Evolutionary conservation across 2,888 invertebrate species (phyloP), one percentile per base, ranked within the genome.

Genomic region (Limnephilus auricula): DNA sequence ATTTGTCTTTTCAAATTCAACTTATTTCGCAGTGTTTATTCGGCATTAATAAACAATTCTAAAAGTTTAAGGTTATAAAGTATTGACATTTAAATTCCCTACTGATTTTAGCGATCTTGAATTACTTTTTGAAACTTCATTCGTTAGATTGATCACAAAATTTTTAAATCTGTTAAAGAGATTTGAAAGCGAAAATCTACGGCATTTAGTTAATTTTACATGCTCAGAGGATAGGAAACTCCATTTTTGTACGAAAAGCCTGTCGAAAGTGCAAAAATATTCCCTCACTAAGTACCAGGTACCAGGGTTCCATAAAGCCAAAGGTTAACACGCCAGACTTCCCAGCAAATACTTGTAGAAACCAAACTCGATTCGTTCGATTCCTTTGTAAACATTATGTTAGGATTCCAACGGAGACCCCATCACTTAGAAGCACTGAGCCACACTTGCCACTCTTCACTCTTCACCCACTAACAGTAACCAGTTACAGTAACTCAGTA

Each of bases 391-490:
- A 82, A 37, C 82, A 82, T 82, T 82, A 82, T 25, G 82, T 82
- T 18, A 25, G 32, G 82, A 82, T 82, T 82, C 34, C 34, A 34
- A 18, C 34, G 34, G 13, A 25, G 32, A 82, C 18, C 34, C 34
- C 82, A 34, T 82, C 82, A 82, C 82, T 37, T 82, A 82, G 82
- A 82, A 82, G 82, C 82, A 82, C 82, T 82, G 32, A 80, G n/a
- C n/a, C 25, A 65, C 65, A 65, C 65, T 65, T 65, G 65, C 65
- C 25, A 65, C 25, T 65, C 50, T 50, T 50, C 65, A 65, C 65
- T 65, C 65, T 65, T 65, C 65, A 65, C 65, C 65, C 65, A 65
- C 65, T 65, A 65, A 65, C 65, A 65, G 65, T n/a, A 65, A 65
- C 65, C 65, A 65, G 65, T 65, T n/a, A 65, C 65, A 65, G 65